Evolutionary conservation across 1,140 invertebrate genomes (phyloP).

Genomic region (Solenopsis invicta): DNA sequence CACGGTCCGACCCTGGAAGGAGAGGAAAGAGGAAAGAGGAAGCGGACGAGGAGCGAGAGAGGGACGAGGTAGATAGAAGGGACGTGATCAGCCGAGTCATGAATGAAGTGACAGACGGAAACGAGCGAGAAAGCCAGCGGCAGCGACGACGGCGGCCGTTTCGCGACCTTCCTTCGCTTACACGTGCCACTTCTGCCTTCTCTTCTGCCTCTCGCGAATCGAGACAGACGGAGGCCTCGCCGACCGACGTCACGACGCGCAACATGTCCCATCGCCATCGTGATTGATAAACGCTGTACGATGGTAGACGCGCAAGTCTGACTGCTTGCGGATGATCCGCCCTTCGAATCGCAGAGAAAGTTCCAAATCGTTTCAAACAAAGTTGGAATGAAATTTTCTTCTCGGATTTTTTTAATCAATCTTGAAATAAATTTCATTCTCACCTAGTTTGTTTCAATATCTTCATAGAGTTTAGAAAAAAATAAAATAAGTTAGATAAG

Average conservation of each 20-base stretch:
- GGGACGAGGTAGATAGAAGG: constrained; percentile 79
- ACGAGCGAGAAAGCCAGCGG: constrained; percentile 66
- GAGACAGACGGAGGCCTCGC: constrained; percentile 11
- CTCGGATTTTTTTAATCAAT: too few species aligned
- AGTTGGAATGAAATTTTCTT: too few species aligned
- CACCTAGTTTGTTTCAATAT: too few species aligned
- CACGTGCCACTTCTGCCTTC: constrained; percentile 74
- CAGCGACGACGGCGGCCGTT: constrained; percentile 72
- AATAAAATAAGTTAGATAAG: too few species aligned
- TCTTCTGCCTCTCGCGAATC: neutral
- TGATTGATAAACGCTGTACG: neutral
- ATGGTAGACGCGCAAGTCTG: neutral
- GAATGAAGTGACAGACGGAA: constrained; percentile 79
- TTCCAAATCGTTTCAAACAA: neutral
- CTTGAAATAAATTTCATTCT: too few species aligned
- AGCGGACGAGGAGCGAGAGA: constrained; percentile 82
- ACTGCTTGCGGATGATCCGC: neutral
- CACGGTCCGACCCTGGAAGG: constrained; percentile 75
- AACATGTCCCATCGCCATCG: neutral
- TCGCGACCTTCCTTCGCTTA: constrained; percentile 78
- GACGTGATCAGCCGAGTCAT: constrained; percentile 70
- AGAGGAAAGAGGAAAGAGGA: constrained; percentile 80
- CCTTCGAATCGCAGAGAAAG: neutral
- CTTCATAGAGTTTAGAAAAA: too few species aligned
- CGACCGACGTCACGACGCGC: neutral